Conservation (phyloP, 2,797 vertebrate genomes). For the Sardinella longiceps region DNA sequence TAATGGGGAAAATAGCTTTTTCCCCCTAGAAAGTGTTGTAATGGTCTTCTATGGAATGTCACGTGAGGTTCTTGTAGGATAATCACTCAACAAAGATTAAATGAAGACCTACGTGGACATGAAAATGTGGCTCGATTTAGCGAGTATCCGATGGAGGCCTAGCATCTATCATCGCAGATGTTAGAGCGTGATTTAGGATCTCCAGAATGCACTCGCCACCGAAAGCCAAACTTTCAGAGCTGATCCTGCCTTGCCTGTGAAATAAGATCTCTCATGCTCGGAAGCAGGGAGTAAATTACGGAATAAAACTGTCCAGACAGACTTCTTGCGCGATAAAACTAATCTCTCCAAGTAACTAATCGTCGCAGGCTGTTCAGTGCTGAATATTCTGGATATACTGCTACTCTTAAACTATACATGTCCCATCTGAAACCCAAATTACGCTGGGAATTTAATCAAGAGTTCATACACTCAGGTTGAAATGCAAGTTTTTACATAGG, state of each 20-base stretch:
- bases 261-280: slow-evolving; percentile 67
- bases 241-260: slow-evolving; percentile 66
- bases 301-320: slow-evolving; percentile 67
- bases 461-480: slow-evolving; percentile 10
- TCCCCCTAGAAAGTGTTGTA: neutral
- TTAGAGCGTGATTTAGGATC: slow-evolving; percentile 60
- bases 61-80: slow-evolving; percentile 15
- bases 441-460: neutral
- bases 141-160: slow-evolving; percentile 61
- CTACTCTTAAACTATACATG: slow-evolving; percentile 19
- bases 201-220: slow-evolving; percentile 48
- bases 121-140: slow-evolving; percentile 57
- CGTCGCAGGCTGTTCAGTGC: slow-evolving; percentile 27
- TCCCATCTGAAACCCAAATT: slow-evolving; percentile 26
- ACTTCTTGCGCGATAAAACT: slow-evolving; percentile 52
- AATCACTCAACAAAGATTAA: slow-evolving; percentile 54
- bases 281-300: slow-evolving; percentile 63
- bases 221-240: slow-evolving; percentile 56
- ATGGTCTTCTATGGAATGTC: neutral
- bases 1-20: no score
- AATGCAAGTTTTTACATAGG: neutral
- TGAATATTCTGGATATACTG: slow-evolving; percentile 19
- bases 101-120: slow-evolving; percentile 62
- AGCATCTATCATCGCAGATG: slow-evolving; percentile 59
- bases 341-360: slow-evolving; percentile 39